Evolutionary conservation across 1,140 invertebrate species (phyloP).

Genomic region (Solenopsis invicta): DNA sequence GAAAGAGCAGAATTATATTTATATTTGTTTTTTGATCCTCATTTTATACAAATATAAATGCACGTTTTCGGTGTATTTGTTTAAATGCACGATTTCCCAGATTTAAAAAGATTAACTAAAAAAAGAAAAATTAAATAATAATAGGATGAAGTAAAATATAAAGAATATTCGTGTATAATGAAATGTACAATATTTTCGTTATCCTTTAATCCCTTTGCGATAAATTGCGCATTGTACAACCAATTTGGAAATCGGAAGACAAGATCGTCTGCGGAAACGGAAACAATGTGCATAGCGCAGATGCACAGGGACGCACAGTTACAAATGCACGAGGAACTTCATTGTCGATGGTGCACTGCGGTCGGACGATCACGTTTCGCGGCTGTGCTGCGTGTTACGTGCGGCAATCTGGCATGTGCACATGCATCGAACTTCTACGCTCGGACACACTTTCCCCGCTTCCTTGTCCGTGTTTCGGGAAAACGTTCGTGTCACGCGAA

Average conservation of each 20-base stretch:
- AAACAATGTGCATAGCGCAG: not conserved
- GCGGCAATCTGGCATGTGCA: conserved; percentile 55
- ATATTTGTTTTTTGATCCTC: not conserved
- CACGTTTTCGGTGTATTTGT: not conserved
- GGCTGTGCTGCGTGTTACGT: conserved; percentile 66
- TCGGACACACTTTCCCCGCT: conserved; percentile 29
- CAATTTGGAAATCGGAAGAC: not conserved
- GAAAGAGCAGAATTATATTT: not conserved
- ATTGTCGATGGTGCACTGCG: conserved; percentile 59
- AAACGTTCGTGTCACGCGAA: conserved; percentile 70
- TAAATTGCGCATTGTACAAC: not conserved
- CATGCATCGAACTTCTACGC: conserved; percentile 51
- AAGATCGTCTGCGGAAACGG: not conserved
- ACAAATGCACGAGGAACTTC: conserved; percentile 62
- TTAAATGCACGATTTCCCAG: not conserved
- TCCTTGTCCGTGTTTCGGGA: conserved; percentile 42
- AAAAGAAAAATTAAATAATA: not conserved
- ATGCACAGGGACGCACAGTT: conserved; percentile 2
- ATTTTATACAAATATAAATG: conserved; percentile 14
- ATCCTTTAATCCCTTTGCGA: too few relatives aligned
- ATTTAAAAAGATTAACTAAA: conserved; percentile 5
- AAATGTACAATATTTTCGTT: not conserved
- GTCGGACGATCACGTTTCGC: conserved; percentile 70
- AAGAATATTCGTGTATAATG: not conserved
- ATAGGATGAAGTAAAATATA: not conserved